Evolutionary conservation across 2,888 invertebrate species (phyloP), one percentile per base, ranked within the genome.

Genomic region (Bugulina stolonifera): DNA sequence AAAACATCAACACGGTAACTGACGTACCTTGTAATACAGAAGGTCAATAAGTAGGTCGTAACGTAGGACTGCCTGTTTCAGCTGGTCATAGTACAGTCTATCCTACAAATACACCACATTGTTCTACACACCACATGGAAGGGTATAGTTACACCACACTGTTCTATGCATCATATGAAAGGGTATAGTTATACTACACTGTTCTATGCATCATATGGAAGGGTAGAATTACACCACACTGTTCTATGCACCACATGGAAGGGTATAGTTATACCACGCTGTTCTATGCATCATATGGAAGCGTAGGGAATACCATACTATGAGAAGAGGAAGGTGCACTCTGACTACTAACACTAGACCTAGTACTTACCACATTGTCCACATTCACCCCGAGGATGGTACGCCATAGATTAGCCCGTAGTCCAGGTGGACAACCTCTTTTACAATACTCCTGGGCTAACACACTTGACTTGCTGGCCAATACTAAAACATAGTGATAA

Each of bases 41-140:
- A 93, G 94, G 83, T 97, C 96, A 43, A 94, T 91, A 87, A 97
- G 91, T 72, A 96, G 88, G 81, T 96, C 95, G 78, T 92, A 92
- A 78, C 91, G 91, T 54, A 94, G 84, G 0, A 95, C 94, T 78
- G 89, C 89, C 74, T 88, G 89, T 81, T 93, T 94, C 74, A 97
- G 85, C 78, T 90, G 89, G 73, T 90, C 89, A 85, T 93, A 96
- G 81, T 93, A 84, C 43, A 85, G 74, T 5, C 77, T 74, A 74
- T 85, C 84, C 84, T 85, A 77, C 43, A 43, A 43, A 43, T 18
- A n/a, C n/a, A n/a, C n/a, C n/a, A n/a, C n/a, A n/a, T n/a, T n/a
- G n/a, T n/a, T n/a, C n/a, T n/a, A n/a, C n/a, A n/a, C n/a, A n/a
- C n/a, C n/a, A n/a, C n/a, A n/a, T n/a, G n/a, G n/a, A n/a, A n/a